Base-by-base conservation (phyloP, 1,140 invertebrate genomes). In the Pararge aegeria region DNA sequence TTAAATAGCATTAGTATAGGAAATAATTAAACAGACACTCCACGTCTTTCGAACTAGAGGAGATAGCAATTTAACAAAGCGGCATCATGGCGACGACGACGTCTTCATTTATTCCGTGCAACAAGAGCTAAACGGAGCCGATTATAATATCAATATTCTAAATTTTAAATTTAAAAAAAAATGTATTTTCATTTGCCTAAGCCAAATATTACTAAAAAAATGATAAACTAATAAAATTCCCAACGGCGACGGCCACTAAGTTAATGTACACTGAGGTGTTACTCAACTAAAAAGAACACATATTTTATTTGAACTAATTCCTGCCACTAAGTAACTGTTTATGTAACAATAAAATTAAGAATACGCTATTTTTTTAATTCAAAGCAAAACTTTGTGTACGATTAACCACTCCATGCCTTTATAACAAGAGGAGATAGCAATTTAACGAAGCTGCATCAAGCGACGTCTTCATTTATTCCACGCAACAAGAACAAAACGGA, bases 81-180 rank as follows among this genome's bases (percentile, higher is more conserved):
- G 64, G 70, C 81, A 83, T 85, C 80, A 83, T 24, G 54, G 68
- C 65, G 72, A 85, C 84, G 54, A 67, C 65, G 72, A 85, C 84
- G 78, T 87, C 85, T 86, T 88, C 80, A 85, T 86, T 86, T 84
- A 84, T 84, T 84, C 73, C 73, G 78, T 79, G 63, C 71, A 86
- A 87, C 73, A 82, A 82, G 70, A 87, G 75, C 71, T 82, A 83
- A 79, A 79, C 67, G 59, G 50, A 77, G 73, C 78, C 78, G 77
- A 89, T 89, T 89, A 89, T 82, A 89, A 89, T 89, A 88, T 88
- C 85, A 88, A 88, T 88, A n/a, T n/a, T n/a, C n/a, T n/a, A n/a
- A n/a, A n/a, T n/a, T n/a, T n/a, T n/a, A n/a, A n/a, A n/a, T n/a
- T n/a, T n/a, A n/a, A n/a, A n/a, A n/a, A n/a, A n/a, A n/a, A n/a